Evolutionary conservation across 2,888 invertebrate species (phyloP).

Genomic region (Meghimatium bilineatum): DNA sequence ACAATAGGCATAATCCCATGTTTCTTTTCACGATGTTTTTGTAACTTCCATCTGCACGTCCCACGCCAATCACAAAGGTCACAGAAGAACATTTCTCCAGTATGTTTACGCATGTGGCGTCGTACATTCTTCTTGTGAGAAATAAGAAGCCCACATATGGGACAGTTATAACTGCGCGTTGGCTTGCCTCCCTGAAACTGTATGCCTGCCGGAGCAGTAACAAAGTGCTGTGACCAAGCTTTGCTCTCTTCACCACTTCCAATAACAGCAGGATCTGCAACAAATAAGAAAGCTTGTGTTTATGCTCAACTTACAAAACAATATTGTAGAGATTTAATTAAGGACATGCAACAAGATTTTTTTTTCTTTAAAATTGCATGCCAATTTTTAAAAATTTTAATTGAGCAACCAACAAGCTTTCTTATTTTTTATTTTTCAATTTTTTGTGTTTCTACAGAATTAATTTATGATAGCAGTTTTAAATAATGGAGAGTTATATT

Average conservation of each 20-base stretch:
- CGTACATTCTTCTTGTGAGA: constrained; percentile 47
- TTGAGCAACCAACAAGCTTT: constrained; percentile 47
- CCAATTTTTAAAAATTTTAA: constrained; percentile 29
- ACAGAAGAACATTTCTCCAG: constrained; percentile 52
- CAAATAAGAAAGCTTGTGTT: constrained; percentile 51
- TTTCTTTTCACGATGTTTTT: constrained; percentile 48
- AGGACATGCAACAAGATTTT: constrained; percentile 20
- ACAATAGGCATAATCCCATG: constrained; percentile 40
- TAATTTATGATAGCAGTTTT: neutral
- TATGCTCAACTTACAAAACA: constrained; percentile 48
- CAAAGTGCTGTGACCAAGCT: constrained; percentile 47
- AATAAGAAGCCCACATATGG: constrained; percentile 47
- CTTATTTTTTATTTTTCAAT: constrained; percentile 31
- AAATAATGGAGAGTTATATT: neutral
- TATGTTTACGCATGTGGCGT: constrained; percentile 53
- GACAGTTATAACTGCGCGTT: constrained; percentile 44
- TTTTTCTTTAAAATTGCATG: constrained; percentile 15
- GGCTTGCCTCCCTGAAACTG: constrained; percentile 36
- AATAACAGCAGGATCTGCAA: constrained; percentile 48
- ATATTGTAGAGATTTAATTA: neutral
- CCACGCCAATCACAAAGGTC: constrained; percentile 50
- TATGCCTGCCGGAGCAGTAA: constrained; percentile 37
- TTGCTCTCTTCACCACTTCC: constrained; percentile 37
- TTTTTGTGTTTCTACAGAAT: no score
- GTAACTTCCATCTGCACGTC: constrained; percentile 51